Conservation (phyloP, 2,113 vertebrate species). For the Gracilinanus agilis region DNA sequence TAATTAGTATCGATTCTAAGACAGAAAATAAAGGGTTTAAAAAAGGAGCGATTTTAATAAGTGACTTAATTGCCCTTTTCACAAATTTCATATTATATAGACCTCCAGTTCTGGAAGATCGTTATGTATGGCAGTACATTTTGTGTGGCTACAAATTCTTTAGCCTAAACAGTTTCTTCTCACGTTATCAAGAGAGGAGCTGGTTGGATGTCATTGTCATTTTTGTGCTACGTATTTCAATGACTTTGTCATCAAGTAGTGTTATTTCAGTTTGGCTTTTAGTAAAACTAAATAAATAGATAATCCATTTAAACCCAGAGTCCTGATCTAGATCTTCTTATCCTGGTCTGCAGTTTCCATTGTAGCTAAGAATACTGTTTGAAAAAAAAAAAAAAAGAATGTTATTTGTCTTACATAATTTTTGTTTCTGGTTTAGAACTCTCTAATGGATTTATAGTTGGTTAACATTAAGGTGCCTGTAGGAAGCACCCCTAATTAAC, state of each 20-base stretch:
- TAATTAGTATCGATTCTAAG: too few species aligned
- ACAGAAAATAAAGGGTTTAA: too few species aligned
- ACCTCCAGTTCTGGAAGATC: neutral
- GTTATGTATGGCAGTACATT: neutral
- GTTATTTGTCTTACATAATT: neutral
- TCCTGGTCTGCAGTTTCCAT: neutral
- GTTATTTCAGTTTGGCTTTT: neutral
- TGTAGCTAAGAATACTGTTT: conserved; percentile 17
- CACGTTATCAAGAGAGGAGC: neutral
- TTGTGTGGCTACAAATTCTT: neutral
- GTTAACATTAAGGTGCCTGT: neutral
- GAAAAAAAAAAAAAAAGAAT: neutral
- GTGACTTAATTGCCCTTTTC: neutral
- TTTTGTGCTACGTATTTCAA: too few species aligned
- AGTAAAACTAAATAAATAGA: neutral
- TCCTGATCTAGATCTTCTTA: conserved; percentile 14
- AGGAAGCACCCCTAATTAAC: conserved; percentile 12
- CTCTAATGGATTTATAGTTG: neutral
- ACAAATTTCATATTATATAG: neutral
- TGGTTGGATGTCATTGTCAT: neutral
- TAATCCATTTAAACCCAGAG: neutral
- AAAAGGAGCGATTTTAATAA: neutral
- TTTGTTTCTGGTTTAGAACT: neutral
- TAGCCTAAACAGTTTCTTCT: neutral
- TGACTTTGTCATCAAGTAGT: neutral